phyloP scores from a whole-genome alignment of 2,797 vertebrate genomes.

The Amblyopsis hoosieri region DNA sequence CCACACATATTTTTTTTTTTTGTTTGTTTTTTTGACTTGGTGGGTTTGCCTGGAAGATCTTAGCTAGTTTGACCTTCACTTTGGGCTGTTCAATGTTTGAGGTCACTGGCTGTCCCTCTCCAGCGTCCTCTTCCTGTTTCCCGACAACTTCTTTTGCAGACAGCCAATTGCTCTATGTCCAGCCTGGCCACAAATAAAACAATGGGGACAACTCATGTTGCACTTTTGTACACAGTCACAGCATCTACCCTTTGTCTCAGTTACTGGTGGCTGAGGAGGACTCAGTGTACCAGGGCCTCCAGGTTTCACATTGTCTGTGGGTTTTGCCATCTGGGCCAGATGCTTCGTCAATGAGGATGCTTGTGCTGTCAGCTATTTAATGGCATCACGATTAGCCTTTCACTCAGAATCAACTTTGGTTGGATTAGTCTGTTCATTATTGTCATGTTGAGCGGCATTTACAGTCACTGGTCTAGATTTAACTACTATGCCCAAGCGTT shows the following conservation, averaged over 20 bases:
- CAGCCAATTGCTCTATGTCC: neutral
- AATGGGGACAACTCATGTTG: neutral
- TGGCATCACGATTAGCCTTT: neutral
- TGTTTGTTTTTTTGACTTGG: neutral
- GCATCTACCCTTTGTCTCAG: neutral
- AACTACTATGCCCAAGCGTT: no score
- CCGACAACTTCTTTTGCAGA: neutral
- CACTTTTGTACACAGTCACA: neutral
- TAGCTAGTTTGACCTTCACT: neutral
- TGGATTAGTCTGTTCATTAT: neutral
- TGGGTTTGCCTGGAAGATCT: neutral
- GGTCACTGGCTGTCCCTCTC: neutral
- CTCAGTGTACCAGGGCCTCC: neutral
- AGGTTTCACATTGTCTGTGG: no score
- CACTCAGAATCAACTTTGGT: neutral
- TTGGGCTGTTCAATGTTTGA: no score
- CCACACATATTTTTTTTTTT: neutral
- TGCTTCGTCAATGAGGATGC: neutral
- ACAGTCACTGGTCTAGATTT: no score
- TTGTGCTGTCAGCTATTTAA: neutral
- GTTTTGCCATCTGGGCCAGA: no score
- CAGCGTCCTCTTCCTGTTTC: neutral
- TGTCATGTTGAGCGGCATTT: no score
- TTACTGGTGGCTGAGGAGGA: neutral
- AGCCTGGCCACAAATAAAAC: conserved; percentile 3